These are phyloP conservation scores for Euzophera pinguis DNA, from an alignment of 2,888 invertebrate species.

Conservation along the genomic window DNA sequence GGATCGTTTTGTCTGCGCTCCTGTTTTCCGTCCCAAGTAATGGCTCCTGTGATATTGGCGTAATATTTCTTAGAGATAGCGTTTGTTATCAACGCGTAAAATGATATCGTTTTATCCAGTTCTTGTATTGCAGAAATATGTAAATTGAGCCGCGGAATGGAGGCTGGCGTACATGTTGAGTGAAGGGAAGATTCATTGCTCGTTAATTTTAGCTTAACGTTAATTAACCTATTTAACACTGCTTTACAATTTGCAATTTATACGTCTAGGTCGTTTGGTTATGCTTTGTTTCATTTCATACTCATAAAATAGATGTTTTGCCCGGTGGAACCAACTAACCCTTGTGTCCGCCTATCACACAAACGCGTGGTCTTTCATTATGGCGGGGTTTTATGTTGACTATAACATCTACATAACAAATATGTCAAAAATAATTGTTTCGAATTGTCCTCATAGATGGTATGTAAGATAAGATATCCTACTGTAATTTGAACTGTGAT, in stretches of 20 bases:
- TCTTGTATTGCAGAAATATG: slow-evolving; percentile 26
- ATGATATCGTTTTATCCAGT: slow-evolving; percentile 47
- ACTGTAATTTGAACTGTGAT: no score
- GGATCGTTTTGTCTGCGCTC: slow-evolving; percentile 56
- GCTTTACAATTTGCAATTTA: background rate
- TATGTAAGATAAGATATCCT: no score
- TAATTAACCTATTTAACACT: background rate
- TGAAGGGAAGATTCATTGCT: slow-evolving; percentile 11
- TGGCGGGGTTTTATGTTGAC: no score
- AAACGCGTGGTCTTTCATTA: no score
- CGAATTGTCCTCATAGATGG: no score
- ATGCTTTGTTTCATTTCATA: no score
- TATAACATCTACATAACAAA: no score
- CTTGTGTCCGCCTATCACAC: no score
- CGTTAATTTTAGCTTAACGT: slow-evolving; percentile 1
- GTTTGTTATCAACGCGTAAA: slow-evolving; percentile 58
- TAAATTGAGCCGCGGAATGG: slow-evolving; percentile 13
- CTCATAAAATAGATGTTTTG: no score
- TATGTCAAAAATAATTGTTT: no score
- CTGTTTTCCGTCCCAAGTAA: slow-evolving; percentile 51
- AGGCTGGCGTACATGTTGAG: slow-evolving; percentile 11
- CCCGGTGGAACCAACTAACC: no score
- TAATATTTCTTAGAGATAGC: slow-evolving; percentile 63
- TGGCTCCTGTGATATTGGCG: slow-evolving; percentile 59
- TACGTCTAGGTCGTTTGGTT: no score